A percentile compares a stretch with the other conserved stretches of the same genome.
phyloP scores from a whole-genome alignment of 92 coral and sea anemone species.

The Paragorgia papillata region DNA sequence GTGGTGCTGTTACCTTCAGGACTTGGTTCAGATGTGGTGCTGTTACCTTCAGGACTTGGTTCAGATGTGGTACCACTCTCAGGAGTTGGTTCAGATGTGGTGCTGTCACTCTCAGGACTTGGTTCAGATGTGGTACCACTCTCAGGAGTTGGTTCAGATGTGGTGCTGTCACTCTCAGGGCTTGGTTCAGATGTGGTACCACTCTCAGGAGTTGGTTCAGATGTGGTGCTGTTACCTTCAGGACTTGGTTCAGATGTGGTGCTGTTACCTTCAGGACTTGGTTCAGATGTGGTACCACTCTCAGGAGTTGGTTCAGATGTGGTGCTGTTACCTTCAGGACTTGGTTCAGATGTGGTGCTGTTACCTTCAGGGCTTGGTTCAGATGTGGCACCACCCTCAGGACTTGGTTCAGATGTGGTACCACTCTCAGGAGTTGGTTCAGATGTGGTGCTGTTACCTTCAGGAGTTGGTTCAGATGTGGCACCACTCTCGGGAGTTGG shows the following conservation, averaged over 20 bases:
- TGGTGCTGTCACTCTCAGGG: slow-evolving; percentile 9
- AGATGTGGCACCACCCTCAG: slow-evolving; percentile 11
- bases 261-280: slow-evolving; percentile 17
- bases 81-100: slow-evolving; percentile 23
- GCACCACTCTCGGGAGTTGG: slow-evolving; percentile 32
- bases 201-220: too few species aligned
- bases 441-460: too few species aligned
- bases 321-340: too few species aligned
- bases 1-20: slow-evolving; percentile 7
- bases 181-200: too few species aligned
- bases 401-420: slow-evolving; percentile 25
- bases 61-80: slow-evolving; percentile 7
- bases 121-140: slow-evolving; percentile 21
- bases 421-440: slow-evolving; percentile 25
- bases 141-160: slow-evolving; percentile 29
- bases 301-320: slow-evolving; percentile 30
- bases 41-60: slow-evolving; percentile 15
- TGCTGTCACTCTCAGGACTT: slow-evolving; percentile 2
- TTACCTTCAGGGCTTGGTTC: slow-evolving; percentile 10
- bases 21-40: slow-evolving; percentile 27
- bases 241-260: slow-evolving; percentile 17
- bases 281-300: slow-evolving; percentile 18
- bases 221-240: neutral
- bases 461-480: slow-evolving; percentile 73
- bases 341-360: slow-evolving; percentile 62